Conservation (phyloP, 2,797 vertebrate genomes). For the Sebastes minor region DNA sequence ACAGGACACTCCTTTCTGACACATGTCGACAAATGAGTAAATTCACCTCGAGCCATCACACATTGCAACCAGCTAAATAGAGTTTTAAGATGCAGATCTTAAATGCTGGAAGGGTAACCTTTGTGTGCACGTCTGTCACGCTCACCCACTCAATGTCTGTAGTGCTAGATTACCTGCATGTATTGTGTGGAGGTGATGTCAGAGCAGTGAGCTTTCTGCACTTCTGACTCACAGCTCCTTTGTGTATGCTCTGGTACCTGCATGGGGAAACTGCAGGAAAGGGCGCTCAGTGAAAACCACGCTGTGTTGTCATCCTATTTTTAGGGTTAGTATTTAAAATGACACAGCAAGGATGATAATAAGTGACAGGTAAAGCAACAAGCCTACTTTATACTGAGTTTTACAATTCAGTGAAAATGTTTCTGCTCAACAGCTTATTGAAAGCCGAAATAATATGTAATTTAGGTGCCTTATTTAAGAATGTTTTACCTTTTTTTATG, state of each 20-base stretch:
- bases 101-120: neutral
- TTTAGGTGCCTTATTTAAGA: neutral
- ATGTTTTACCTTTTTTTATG: neutral
- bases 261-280: constrained; percentile 4
- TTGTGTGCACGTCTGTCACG: neutral
- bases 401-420: neutral
- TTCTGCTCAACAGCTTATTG: neutral
- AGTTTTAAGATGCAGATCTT: neutral
- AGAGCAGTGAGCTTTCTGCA: neutral
- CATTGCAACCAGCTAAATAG: neutral
- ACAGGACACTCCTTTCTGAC: constrained; percentile 17
- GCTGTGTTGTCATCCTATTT: constrained; percentile 42
- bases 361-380: constrained; percentile 47
- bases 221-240: constrained; percentile 8
- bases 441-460: neutral
- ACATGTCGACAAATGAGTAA: constrained; percentile 21
- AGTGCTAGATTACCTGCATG: constrained; percentile 29
- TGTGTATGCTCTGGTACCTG: constrained; percentile 1
- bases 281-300: constrained; percentile 1
- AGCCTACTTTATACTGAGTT: neutral
- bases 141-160: constrained; percentile 15
- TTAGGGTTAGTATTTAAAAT: constrained; percentile 52
- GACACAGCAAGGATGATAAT: constrained; percentile 6
- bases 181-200: neutral
- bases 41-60: constrained; percentile 23